Percentiles rank a stretch among this genome's conserved stretches.
These are phyloP conservation scores for Pomacea maculata DNA, from an alignment of 1,140 invertebrate species.

Conservation along the genomic window DNA sequence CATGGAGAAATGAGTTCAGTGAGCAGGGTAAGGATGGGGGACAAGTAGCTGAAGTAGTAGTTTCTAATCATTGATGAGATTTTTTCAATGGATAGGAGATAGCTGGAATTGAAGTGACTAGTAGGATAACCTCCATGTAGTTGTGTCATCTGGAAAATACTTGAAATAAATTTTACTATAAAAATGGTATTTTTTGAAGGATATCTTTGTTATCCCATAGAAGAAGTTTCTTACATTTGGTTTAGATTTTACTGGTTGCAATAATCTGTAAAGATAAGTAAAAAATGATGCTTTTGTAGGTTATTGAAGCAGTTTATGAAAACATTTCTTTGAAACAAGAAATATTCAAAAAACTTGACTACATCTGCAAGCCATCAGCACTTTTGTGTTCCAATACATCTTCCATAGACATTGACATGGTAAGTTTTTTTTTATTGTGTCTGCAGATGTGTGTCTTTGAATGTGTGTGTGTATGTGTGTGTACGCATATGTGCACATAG, in stretches of 20 bases:
- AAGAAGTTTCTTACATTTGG: neutral
- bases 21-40: too few species aligned
- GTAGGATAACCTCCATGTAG: too few species aligned
- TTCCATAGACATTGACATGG: slow-evolving; percentile 60
- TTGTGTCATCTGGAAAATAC: too few species aligned
- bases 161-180: neutral
- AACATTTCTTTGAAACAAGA: slow-evolving; percentile 61
- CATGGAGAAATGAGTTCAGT: too few species aligned
- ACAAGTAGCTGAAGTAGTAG: too few species aligned
- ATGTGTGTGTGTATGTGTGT: neutral
- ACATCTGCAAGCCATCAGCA: slow-evolving; percentile 55
- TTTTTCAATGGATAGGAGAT: too few species aligned
- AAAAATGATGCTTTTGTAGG: slow-evolving; percentile 37
- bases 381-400: slow-evolving; percentile 64
- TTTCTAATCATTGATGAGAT: too few species aligned
- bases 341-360: slow-evolving; percentile 60
- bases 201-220: neutral
- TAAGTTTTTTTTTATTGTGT: slow-evolving; percentile 30
- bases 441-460: neutral
- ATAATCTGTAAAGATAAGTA: neutral
- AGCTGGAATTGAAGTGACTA: too few species aligned
- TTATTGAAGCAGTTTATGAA: slow-evolving; percentile 65
- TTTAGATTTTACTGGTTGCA: neutral
- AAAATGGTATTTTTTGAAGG: neutral
- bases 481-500: neutral